phyloP scores from a whole-genome alignment of 2,888 invertebrate genomes.

The Uropetala carovei region DNA sequence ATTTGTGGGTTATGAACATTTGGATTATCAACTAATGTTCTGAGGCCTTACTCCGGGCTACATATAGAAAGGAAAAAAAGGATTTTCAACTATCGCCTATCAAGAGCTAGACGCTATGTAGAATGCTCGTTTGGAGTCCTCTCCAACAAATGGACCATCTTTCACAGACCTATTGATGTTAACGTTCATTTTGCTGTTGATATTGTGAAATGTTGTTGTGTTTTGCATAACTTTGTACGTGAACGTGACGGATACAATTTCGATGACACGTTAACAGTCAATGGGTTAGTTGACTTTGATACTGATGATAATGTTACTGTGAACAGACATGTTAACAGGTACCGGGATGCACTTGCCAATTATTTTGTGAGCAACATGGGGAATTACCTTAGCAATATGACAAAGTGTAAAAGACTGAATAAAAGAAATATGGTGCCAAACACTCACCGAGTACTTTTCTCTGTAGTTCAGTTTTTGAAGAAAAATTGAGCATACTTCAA shows the following conservation, averaged over 20 bases:
- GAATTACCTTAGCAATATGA: no score
- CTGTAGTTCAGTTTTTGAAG: no score
- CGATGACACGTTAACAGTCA: background rate
- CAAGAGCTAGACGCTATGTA: slow-evolving; percentile 69
- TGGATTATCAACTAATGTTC: slow-evolving; percentile 65
- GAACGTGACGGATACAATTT: slow-evolving; percentile 67
- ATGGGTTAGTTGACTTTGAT: background rate
- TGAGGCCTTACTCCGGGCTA: slow-evolving; percentile 69
- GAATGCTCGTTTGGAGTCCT: slow-evolving; percentile 71
- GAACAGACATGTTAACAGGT: no score
- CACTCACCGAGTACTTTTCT: no score
- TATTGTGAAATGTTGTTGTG: no score
- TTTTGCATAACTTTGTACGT: slow-evolving; percentile 66
- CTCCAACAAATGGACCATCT: slow-evolving; percentile 70
- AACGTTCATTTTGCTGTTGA: slow-evolving; percentile 69
- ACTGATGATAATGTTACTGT: background rate
- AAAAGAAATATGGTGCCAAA: no score
- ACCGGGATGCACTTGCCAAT: no score
- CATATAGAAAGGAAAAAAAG: slow-evolving; percentile 67
- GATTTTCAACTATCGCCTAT: slow-evolving; percentile 70
- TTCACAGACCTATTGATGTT: slow-evolving; percentile 68
- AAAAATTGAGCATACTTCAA: no score
- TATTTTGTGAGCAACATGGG: no score
- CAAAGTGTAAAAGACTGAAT: no score
- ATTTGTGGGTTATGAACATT: no score